Evolutionary conservation across 2,797 vertebrate genomes (phyloP).

Genomic region (Aratinga solstitialis): DNA sequence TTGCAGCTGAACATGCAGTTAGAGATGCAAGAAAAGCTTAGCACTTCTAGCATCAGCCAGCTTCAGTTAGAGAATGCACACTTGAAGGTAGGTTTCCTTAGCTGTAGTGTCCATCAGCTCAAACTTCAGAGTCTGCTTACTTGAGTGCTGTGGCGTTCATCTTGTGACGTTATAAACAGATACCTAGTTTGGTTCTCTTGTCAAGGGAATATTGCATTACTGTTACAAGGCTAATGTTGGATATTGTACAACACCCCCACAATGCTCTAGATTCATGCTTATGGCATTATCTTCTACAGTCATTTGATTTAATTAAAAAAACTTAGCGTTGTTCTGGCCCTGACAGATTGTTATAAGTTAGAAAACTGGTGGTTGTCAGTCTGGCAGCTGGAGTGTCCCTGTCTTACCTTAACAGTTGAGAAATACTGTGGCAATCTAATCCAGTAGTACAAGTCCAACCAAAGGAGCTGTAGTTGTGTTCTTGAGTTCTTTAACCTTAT

Average conservation of each 20-base stretch:
- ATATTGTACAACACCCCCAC: accelerated
- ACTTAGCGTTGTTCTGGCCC: neutral
- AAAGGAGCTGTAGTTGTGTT: neutral
- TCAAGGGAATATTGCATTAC: neutral
- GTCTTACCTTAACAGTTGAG: neutral
- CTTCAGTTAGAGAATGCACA: slow-evolving; percentile 70
- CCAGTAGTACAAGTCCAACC: neutral
- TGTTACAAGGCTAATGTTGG: neutral
- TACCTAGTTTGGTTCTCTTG: neutral
- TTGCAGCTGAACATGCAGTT: slow-evolving; percentile 83
- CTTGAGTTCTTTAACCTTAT: neutral
- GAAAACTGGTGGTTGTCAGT: neutral
- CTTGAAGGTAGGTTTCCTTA: slow-evolving; percentile 72
- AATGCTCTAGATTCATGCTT: neutral
- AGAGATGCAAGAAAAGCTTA: slow-evolving; percentile 76
- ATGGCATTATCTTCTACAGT: neutral
- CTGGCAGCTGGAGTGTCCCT: neutral
- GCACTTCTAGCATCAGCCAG: slow-evolving; percentile 45
- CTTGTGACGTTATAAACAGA: neutral
- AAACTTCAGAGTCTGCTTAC: neutral
- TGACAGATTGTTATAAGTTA: neutral
- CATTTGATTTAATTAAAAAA: neutral
- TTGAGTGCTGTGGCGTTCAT: neutral
- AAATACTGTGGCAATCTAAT: neutral
- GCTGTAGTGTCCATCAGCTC: neutral